These are phyloP conservation scores for Okamejei kenojei DNA, from an alignment of 2,797 vertebrate species.

Conservation along the genomic window DNA sequence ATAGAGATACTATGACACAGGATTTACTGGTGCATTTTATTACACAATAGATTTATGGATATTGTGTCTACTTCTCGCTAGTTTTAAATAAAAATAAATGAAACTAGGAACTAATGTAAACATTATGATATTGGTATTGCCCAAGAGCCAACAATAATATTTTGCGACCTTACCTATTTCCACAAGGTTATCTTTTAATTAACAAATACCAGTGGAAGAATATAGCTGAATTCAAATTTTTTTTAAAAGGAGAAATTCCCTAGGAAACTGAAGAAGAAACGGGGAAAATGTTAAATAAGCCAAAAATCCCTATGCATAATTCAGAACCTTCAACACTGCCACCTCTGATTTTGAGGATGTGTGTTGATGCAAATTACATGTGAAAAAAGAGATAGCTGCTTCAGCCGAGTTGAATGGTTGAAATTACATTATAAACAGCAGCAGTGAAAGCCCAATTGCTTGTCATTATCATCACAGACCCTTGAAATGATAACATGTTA, in stretches of 20 bases:
- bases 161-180: background rate
- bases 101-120: background rate
- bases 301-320: background rate
- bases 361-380: conserved; percentile 26
- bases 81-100: background rate
- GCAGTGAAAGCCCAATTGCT: conserved; percentile 21
- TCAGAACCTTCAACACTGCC: conserved; percentile 12
- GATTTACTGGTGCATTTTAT: background rate
- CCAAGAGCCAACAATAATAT: background rate
- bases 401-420: conserved; percentile 17
- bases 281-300: conserved; percentile 10
- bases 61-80: background rate
- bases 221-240: background rate
- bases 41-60: background rate
- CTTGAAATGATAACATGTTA: background rate
- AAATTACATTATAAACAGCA: conserved; percentile 20
- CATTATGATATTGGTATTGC: background rate
- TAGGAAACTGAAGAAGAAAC: background rate
- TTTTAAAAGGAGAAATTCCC: background rate
- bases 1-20: background rate
- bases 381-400: background rate
- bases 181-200: background rate
- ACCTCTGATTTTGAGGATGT: conserved; percentile 26
- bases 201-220: background rate
- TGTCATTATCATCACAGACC: background rate